These are phyloP conservation scores for Harlomillsia oculata DNA, from an alignment of 1,140 invertebrate species.

Conservation along the genomic window DNA sequence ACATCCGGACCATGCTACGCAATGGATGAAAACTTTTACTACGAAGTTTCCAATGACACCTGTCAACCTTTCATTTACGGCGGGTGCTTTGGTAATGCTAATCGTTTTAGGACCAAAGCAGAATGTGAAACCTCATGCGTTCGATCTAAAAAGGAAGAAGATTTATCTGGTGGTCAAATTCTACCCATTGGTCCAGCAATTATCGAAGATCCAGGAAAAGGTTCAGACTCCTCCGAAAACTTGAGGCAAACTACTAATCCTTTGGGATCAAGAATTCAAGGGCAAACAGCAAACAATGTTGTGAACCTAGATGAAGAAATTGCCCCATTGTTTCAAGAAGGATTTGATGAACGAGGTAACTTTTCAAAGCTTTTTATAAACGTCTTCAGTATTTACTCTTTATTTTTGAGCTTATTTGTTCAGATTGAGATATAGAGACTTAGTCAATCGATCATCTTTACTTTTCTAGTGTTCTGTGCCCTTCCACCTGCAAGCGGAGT, in stretches of 20 bases:
- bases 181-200: too few species aligned
- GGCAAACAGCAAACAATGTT: too few species aligned
- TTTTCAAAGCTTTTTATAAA: background rate
- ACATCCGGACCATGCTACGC: conserved; percentile 49
- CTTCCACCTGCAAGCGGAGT: conserved; percentile 58
- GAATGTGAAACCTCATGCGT: conserved; percentile 61
- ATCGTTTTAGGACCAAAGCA: conserved; percentile 51
- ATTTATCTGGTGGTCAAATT: too few species aligned
- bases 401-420: background rate
- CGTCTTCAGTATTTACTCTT: too few species aligned
- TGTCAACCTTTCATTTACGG: conserved; percentile 62
- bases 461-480: conserved; percentile 59
- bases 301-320: too few species aligned
- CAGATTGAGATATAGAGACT: background rate
- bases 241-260: too few species aligned
- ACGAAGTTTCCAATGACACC: conserved; percentile 52
- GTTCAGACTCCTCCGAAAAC: too few species aligned
- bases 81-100: conserved; percentile 57
- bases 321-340: too few species aligned
- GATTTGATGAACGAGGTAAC: background rate
- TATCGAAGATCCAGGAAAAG: too few species aligned
- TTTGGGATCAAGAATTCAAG: too few species aligned
- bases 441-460: background rate
- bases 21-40: conserved; percentile 51
- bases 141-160: too few species aligned